Percentiles rank a stretch among this genome's conserved stretches.
Evolutionary conservation across 2,797 vertebrate species (phyloP).

Genomic region (Takifugu ocellatus): DNA sequence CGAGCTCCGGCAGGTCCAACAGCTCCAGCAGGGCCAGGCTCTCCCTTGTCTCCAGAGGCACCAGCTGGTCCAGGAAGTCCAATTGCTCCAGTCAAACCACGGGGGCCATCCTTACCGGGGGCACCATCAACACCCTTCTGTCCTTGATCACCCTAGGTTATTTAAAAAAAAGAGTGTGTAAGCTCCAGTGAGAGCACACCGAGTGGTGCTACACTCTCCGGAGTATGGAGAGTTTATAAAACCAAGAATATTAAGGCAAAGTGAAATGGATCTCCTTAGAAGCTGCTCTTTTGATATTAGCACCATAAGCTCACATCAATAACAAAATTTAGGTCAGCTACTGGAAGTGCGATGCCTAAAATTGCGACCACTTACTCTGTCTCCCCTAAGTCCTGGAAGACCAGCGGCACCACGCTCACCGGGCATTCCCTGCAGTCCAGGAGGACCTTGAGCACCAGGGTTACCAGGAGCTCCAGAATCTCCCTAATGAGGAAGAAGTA

Average conservation of each 20-base stretch:
- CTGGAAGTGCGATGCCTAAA: too few relatives aligned
- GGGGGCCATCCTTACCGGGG: conserved; percentile 89
- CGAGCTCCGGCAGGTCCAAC: conserved; percentile 86
- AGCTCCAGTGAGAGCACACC: neutral
- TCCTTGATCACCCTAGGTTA: conserved; percentile 87
- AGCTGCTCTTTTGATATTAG: too few relatives aligned
- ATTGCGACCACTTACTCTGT: conserved; percentile 82
- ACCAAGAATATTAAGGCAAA: too few relatives aligned
- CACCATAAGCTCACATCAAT: too few relatives aligned
- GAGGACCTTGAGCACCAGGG: conserved; percentile 86
- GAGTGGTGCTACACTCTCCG: neutral
- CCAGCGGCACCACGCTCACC: conserved; percentile 93
- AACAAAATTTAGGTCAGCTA: too few relatives aligned
- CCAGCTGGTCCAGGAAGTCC: conserved; percentile 93
- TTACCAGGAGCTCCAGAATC: conserved; percentile 87
- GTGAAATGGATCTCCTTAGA: too few relatives aligned
- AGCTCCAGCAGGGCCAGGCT: conserved; percentile 85
- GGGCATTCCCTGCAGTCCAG: conserved; percentile 98
- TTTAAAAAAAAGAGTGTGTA: neutral
- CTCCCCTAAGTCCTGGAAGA: conserved; percentile 93
- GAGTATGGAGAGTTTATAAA: too few relatives aligned
- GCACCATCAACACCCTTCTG: conserved; percentile 88
- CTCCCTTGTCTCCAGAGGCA: conserved; percentile 94
- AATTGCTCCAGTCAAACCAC: conserved; percentile 94
- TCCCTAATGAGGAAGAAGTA: conserved; percentile 72